Percentiles rank a stretch among this genome's conserved stretches.
Evolutionary conservation across 2,113 vertebrate genomes (phyloP).

Genomic region (Thamnophis sirtalis): DNA sequence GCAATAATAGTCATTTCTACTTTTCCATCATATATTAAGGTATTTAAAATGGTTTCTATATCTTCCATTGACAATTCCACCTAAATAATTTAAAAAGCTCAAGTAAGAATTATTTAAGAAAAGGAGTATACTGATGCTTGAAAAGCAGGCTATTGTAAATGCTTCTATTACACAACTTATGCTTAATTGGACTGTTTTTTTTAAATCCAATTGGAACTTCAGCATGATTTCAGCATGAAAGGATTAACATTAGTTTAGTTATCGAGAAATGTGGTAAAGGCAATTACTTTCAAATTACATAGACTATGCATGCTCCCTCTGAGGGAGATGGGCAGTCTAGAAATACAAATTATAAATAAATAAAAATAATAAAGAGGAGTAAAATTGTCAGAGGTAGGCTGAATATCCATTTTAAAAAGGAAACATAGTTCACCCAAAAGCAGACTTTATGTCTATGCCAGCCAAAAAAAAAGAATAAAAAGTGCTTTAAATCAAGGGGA

Average conservation of each 20-base stretch:
- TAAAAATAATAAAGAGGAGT: background rate
- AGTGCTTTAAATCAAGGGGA: background rate
- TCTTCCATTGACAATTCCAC: constrained; percentile 98
- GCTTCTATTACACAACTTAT: background rate
- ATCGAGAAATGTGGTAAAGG: background rate
- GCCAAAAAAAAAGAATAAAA: background rate
- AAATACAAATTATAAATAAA: background rate
- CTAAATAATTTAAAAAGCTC: constrained; percentile 60
- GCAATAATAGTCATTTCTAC: constrained; percentile 96
- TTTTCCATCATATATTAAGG: constrained; percentile 95
- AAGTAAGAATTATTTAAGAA: background rate
- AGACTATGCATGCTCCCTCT: background rate
- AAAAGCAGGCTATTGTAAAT: background rate
- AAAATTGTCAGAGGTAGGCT: background rate
- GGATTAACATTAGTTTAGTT: background rate
- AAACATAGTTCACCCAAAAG: background rate
- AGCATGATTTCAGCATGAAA: background rate
- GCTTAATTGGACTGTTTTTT: background rate
- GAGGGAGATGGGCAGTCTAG: background rate
- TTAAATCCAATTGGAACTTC: background rate
- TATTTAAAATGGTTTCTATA: constrained; percentile 98
- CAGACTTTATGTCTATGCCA: background rate
- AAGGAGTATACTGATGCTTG: background rate
- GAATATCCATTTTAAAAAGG: background rate
- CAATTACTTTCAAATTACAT: background rate